These are phyloP conservation scores for Lissonota sp. DNA, from an alignment of 2,888 invertebrate genomes.

Conservation along the genomic window DNA sequence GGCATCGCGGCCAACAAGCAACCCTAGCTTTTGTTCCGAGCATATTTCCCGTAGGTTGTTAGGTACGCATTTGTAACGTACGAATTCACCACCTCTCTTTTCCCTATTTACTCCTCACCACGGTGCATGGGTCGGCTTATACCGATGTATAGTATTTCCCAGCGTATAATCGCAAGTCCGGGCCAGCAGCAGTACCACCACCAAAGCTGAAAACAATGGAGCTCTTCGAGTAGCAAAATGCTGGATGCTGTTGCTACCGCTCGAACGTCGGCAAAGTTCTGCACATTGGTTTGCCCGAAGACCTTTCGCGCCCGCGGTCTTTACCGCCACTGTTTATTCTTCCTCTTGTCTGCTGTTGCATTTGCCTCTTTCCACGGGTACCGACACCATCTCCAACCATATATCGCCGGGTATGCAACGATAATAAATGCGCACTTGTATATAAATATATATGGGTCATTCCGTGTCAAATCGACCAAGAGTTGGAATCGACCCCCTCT, in stretches of 20 bases:
- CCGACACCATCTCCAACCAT: constrained; percentile 61
- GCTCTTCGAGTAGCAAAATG: constrained; percentile 57
- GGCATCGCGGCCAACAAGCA: not conserved
- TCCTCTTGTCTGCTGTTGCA: constrained; percentile 62
- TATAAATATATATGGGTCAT: too few species aligned
- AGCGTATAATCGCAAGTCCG: constrained; percentile 61
- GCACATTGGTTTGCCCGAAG: constrained; percentile 64
- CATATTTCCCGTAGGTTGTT: constrained; percentile 61
- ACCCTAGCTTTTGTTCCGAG: constrained; percentile 32
- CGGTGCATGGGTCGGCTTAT: constrained; percentile 44
- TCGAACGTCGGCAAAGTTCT: not conserved
- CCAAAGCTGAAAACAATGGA: constrained; percentile 76
- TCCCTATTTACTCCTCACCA: constrained; percentile 15
- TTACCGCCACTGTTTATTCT: constrained; percentile 73
- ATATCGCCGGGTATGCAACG: constrained; percentile 65
- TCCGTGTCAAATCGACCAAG: too few species aligned
- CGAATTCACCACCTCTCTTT: constrained; percentile 66
- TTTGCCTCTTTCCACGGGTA: constrained; percentile 5
- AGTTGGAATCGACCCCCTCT: too few species aligned
- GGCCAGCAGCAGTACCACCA: constrained; percentile 47
- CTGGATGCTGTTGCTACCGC: constrained; percentile 35
- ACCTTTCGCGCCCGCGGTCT: constrained; percentile 78
- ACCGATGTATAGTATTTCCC: constrained; percentile 56
- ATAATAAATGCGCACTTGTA: constrained; percentile 73
- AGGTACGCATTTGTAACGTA: constrained; percentile 65